Evolutionary conservation across 2,797 vertebrate species (phyloP), one percentile per base, ranked within the genome.

Genomic region (Ammospiza maritima): DNA sequence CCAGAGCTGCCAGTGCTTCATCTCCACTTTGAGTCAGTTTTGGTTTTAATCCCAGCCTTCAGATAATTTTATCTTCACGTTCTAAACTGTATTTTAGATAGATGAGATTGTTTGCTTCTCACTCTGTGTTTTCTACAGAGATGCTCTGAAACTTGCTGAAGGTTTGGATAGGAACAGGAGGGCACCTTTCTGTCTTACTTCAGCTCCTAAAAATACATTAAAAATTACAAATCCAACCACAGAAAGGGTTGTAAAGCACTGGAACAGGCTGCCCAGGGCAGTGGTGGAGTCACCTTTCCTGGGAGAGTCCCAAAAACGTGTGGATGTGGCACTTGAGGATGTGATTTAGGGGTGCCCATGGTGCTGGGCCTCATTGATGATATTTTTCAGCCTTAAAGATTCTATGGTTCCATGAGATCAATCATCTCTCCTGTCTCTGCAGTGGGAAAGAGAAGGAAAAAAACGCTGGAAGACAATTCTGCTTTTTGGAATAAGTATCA

Each of bases 381-480:
- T 23, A 13, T 26, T 44, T 76, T 57, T 44, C 22, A 70, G 12
- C 20, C 36, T 26, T 26, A 5, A 45, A 29, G 10, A 34, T 51
- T 44, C 11, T 9, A 0, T 30, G 23, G 8, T 34, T 26, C 64
- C 30, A 6, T 16, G 29, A 22, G 8, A 6, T 12, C 6, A 9
- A 6, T n/a, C 66, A 20, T 18, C 56, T 30, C 6, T 13, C 5
- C 17, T 36, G 13, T 10, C 17, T 56, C 6, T 51, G 57, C 25
- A 20, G 19, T 40, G 34, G 29, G 27, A 81, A 26, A 44, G 36
- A 40, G 40, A 45, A 84, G 17, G 21, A 2, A 3, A 29, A 53
- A 51, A 85, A 42, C 44, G 3, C 13, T 48, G 40, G 23, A 51
- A 36, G 32, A n/a, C 9, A 32, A 19, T 48, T 81, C 36, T 42